A percentile compares a stretch with the other conserved stretches of the same genome.
These are phyloP conservation scores for Rhingia campestris DNA, from an alignment of 2,888 invertebrate genomes.

Conservation along the genomic window DNA sequence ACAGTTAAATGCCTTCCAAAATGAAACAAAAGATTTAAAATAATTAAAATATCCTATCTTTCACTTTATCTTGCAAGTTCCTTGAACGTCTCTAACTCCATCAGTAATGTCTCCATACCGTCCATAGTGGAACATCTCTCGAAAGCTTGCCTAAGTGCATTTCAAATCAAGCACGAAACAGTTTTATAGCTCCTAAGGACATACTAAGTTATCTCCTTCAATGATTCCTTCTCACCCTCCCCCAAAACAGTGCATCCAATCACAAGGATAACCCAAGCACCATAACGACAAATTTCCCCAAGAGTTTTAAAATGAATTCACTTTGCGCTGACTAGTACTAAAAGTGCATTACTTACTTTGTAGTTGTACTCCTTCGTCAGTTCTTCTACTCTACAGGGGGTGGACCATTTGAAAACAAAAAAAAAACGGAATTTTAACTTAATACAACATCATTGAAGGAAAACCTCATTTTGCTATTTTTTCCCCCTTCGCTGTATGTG, in stretches of 20 bases:
- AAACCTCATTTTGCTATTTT: constrained; percentile 36
- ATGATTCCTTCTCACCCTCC: not conserved
- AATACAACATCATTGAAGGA: constrained; percentile 55
- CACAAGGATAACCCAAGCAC: not conserved
- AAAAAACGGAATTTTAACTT: constrained; percentile 24
- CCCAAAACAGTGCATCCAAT: not conserved
- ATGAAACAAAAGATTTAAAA: too few species aligned
- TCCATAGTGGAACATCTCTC: too few species aligned
- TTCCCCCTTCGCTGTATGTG: not conserved
- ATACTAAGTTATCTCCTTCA: not conserved
- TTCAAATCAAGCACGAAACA: not conserved
- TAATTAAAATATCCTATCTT: too few species aligned
- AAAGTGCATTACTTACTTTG: not conserved
- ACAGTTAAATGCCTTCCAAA: too few species aligned
- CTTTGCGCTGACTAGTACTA: constrained; percentile 1
- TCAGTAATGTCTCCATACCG: too few species aligned
- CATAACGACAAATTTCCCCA: not conserved
- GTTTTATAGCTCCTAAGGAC: not conserved
- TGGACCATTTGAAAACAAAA: not conserved
- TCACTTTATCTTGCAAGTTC: too few species aligned
- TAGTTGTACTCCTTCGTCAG: not conserved
- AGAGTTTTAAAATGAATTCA: constrained; percentile 14
- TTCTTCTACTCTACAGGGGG: not conserved
- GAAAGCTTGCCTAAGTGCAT: too few species aligned
- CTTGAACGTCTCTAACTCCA: too few species aligned